Conservation (phyloP, 2,888 invertebrate genomes). For the Fragum sueziense region DNA sequence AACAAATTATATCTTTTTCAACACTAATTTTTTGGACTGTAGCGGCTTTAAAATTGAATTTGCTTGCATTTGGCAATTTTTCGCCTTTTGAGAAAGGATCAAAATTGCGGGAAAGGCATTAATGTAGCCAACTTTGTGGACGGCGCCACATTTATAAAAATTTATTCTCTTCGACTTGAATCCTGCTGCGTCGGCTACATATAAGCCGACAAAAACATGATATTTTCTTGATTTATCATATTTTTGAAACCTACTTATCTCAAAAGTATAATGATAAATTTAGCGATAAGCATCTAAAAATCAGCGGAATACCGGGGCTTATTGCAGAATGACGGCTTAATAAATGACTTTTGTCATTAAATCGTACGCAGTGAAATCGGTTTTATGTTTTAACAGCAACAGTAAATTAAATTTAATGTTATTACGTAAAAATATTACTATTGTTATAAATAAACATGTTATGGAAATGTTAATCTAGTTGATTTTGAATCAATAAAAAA, state of each 20-base stretch:
- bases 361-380: constrained; percentile 8
- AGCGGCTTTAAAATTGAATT: no score
- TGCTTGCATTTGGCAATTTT: no score
- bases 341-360: constrained; percentile 43
- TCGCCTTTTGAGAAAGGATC: no score
- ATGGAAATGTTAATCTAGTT: no score
- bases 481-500: neutral
- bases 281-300: constrained; percentile 41
- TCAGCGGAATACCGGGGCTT: constrained; percentile 17
- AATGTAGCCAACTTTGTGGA: constrained; percentile 14
- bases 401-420: neutral
- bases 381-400: neutral
- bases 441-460: neutral
- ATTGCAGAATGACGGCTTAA: constrained; percentile 21
- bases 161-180: constrained; percentile 28
- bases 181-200: constrained; percentile 42
- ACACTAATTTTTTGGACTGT: no score
- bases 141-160: constrained; percentile 55
- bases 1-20: no score
- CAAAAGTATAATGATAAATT: constrained; percentile 51
- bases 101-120: no score
- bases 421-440: constrained; percentile 9
- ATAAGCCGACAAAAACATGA: constrained; percentile 54
- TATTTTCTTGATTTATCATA: constrained; percentile 53
- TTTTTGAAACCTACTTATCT: constrained; percentile 51